Evolutionary conservation across 23 tunicate species (phyloP).

Genomic region (Halocynthia roretzi): DNA sequence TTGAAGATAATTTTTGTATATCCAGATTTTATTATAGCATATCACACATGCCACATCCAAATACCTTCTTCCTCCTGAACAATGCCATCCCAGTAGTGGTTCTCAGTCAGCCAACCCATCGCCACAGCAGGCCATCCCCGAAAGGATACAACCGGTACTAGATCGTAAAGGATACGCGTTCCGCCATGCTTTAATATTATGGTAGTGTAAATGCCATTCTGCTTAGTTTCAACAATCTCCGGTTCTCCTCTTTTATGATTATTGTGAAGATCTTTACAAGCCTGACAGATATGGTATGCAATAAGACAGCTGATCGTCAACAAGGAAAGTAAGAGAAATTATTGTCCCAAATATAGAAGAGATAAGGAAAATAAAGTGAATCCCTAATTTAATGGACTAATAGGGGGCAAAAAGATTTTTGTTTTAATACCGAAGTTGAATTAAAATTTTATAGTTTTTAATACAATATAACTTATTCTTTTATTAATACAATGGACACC

Average conservation of each 20-base stretch:
- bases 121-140: constrained; percentile 99
- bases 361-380: not conserved
- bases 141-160: constrained; percentile 90
- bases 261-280: constrained; percentile 23
- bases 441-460: too few species aligned
- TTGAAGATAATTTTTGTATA: too few species aligned
- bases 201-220: constrained; percentile 64
- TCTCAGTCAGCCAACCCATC: constrained; percentile 95
- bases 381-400: too few species aligned
- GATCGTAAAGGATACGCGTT: constrained; percentile 92
- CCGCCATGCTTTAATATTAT: constrained; percentile 76
- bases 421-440: too few species aligned
- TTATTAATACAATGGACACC: too few species aligned
- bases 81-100: constrained; percentile 87
- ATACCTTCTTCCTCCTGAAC: constrained; percentile 76
- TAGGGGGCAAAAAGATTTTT: too few species aligned
- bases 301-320: too few species aligned
- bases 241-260: constrained; percentile 68
- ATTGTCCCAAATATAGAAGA: not conserved
- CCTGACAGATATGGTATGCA: constrained; percentile 7
- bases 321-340: too few species aligned
- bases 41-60: too few species aligned
- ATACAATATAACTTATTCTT: too few species aligned
- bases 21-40: too few species aligned
- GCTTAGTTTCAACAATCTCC: constrained; percentile 8